Evolutionary conservation across 2,888 invertebrate genomes (phyloP), one percentile per base, ranked within the genome.

Genomic region (Oligia fasciuncula): DNA sequence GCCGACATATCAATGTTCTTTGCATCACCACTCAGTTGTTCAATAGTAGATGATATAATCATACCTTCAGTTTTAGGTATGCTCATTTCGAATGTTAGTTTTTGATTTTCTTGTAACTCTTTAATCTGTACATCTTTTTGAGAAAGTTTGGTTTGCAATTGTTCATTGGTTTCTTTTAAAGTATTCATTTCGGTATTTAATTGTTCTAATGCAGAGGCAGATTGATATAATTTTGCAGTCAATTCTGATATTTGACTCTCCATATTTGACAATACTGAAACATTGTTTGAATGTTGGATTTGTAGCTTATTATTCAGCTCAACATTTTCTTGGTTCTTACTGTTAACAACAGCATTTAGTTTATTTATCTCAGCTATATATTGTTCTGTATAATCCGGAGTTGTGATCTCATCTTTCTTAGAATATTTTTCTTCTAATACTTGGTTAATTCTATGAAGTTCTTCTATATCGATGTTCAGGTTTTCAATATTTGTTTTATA

Each of bases 361-460:
- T 96, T 97, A 87, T 97, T 97, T 88, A 97, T 97, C 93, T 97
- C 97, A 87, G 92, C 96, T 85, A 97, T 93, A 84, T 96, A 97
- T 85, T 96, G 96, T 79, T 96, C 96, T 13, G 97, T 96, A 87
- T 96, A 97, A 91, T 97, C 96, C 17, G 97, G 93, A 3, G 89
- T 40, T 71, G 84, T 75, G 66, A 67, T 77, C 66, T 91, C 88
- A 68, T 93, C 90, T 84, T 86, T 89, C 40, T 86, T 85, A 40
- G 89, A 85, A 63, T 89, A 87, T 84, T 93, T 95, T 71, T 94
- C 93, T 65, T 90, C 77, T 60, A 96, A 83, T 71, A 94, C 93
- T 81, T 94, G 93, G 87, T 97, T 96, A 73, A 94, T 87, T 90
- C 88, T 90, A 81, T 92, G 92, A 6, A 96, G 87, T 82, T 97